Evolutionary conservation across 2,888 invertebrate genomes (phyloP).

Genomic region (Meliscaeva auricollis): DNA sequence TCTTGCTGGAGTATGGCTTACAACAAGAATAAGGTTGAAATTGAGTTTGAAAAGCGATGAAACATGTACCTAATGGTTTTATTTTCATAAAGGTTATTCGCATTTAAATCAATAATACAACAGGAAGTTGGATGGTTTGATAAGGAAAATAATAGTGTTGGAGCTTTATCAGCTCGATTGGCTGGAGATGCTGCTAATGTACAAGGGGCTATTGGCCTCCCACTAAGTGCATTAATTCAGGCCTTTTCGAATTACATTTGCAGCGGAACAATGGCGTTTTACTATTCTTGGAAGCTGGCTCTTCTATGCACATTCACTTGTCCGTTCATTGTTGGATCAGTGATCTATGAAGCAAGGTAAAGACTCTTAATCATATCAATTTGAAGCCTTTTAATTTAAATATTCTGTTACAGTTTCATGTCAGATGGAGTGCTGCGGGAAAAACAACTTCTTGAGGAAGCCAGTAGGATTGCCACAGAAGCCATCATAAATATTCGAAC

Average conservation of each 20-base stretch:
- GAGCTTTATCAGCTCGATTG: conserved; percentile 88
- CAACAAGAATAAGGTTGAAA: neutral
- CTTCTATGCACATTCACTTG: conserved; percentile 88
- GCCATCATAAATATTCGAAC: conserved; percentile 90
- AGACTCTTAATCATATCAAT: neutral
- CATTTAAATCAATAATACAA: conserved; percentile 85
- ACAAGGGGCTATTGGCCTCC: conserved; percentile 90
- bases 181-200: conserved; percentile 90
- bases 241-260: conserved; percentile 88
- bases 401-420: conserved; percentile 84
- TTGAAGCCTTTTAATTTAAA: neutral
- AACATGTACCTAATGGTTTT: too few relatives aligned
- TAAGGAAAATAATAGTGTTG: conserved; percentile 88
- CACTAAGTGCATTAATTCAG: conserved; percentile 89
- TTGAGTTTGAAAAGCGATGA: too few relatives aligned
- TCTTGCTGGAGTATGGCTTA: conserved; percentile 85
- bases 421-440: conserved; percentile 87
- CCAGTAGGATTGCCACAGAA: conserved; percentile 90
- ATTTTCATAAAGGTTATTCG: too few relatives aligned
- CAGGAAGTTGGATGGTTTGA: conserved; percentile 93
- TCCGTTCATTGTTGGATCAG: conserved; percentile 89
- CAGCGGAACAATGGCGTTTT: conserved; percentile 87
- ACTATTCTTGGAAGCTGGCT: conserved; percentile 90
- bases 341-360: conserved; percentile 87
- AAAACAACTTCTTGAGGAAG: conserved; percentile 87